phyloP scores from a whole-genome alignment of 1,140 invertebrate species.

The Thrips palmi region DNA sequence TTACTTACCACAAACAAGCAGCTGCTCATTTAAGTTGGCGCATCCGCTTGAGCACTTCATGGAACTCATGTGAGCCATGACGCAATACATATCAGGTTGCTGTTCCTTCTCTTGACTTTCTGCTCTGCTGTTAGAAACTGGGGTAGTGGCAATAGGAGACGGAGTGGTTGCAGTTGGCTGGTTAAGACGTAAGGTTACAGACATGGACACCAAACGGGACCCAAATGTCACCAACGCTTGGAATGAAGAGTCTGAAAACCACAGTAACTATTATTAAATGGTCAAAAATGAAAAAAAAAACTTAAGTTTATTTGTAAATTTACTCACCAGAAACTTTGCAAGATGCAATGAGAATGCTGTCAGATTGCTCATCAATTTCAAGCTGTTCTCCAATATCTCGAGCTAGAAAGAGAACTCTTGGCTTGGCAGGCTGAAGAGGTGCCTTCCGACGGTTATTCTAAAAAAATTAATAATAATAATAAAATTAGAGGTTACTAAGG shows the following conservation, averaged over 20 bases:
- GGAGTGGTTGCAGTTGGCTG: constrained; percentile 25
- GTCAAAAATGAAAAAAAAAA: constrained; percentile 7
- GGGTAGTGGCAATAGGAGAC: constrained; percentile 2
- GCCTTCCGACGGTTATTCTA: constrained; percentile 24
- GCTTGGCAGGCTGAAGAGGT: constrained; percentile 35
- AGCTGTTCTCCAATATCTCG: constrained; percentile 22
- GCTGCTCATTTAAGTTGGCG: constrained; percentile 40
- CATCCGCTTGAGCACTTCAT: constrained; percentile 57
- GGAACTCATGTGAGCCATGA: constrained; percentile 43
- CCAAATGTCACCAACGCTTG: constrained; percentile 45
- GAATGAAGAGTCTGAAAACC: constrained; percentile 36
- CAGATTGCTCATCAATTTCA: not conserved
- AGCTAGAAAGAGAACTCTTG: constrained; percentile 35
- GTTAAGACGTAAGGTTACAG: constrained; percentile 38
- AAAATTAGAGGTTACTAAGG: not conserved
- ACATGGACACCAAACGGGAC: constrained; percentile 39
- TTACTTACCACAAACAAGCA: constrained; percentile 52
- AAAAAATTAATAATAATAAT: constrained; percentile 9
- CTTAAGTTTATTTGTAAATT: not conserved
- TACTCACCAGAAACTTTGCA: too few species aligned
- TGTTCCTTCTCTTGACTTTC: constrained; percentile 10
- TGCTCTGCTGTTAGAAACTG: constrained; percentile 4
- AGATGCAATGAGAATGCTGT: constrained; percentile 7
- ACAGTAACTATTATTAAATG: too few species aligned
- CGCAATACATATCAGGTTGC: constrained; percentile 33